Base-by-base conservation (phyloP, 2,797 vertebrate genomes). In the Siniperca obscura region DNA sequence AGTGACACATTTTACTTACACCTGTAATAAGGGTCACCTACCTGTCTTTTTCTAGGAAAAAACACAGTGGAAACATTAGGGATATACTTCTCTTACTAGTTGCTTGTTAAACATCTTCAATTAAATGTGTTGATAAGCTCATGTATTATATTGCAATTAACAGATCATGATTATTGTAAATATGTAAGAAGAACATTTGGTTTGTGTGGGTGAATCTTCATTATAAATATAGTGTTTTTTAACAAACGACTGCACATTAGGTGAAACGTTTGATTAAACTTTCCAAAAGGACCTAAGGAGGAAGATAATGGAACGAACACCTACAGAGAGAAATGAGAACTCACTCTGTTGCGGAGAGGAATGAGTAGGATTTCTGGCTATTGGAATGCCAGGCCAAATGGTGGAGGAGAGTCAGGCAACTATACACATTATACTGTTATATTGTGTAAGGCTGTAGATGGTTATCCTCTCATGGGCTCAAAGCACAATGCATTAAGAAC, bases 301-400 rank as follows among this genome's bases (percentile, higher is more conserved):
- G 11, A 78, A 22, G 34, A 42, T 27, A 68, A 60, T 48, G n/a
- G n/a, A 64, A 62, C 48, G n/a, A 59, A 74, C 50, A 67, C 62
- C 44, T 72, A 55, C 62, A 62, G 34, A 60, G n/a, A 79, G 21
- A 67, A 42, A 64, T 21, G 27, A 69, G 42, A 50, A 36, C 44
- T 10, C 57, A 38, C 59, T 59, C 50, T 40, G 52, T 57, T 36
- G 52, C 71, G 34, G 8, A 65, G 40, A 76, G 69, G 30, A 55
- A 57, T 56, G 68, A 80, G 73, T 56, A 64, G 55, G 62, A 81
- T 76, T 50, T 53, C 25, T 70, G 76, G 55, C 55, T 12, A 14
- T 52, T 52, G 8, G 12, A 38, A 17, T 66, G 55, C 13, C 48
- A 27, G 46, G 25, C 38, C 38, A 50, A 73, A 68, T 16, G 22